Conservation (phyloP, 2,888 invertebrate genomes). For the Acleris cristana region DNA sequence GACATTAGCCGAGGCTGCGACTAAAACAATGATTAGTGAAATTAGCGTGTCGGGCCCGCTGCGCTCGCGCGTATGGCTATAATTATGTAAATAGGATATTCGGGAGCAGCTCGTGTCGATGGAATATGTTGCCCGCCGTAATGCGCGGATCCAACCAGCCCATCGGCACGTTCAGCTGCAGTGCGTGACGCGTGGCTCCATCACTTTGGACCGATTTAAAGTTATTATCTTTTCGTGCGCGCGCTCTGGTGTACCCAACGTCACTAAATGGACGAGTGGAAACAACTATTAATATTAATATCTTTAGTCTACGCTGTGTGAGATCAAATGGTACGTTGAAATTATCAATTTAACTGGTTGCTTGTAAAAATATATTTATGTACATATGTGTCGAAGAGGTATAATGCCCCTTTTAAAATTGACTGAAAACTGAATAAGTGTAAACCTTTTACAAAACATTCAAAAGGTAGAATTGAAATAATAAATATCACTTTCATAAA, state of each 20-base stretch:
- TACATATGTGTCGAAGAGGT: too few species aligned
- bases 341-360: background rate
- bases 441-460: slow-evolving; percentile 36
- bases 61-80: slow-evolving; percentile 51
- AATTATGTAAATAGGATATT: slow-evolving; percentile 69
- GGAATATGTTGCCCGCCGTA: slow-evolving; percentile 52
- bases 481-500: slow-evolving; percentile 60
- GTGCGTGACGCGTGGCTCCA: slow-evolving; percentile 41
- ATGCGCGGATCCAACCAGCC: slow-evolving; percentile 52
- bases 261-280: slow-evolving; percentile 30
- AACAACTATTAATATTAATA: slow-evolving; percentile 48
- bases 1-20: slow-evolving; percentile 43
- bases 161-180: slow-evolving; percentile 44
- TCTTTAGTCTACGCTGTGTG: slow-evolving; percentile 33
- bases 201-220: slow-evolving; percentile 42
- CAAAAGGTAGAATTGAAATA: slow-evolving; percentile 43
- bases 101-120: slow-evolving; percentile 53
- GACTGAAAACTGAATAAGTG: slow-evolving; percentile 6
- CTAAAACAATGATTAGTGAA: slow-evolving; percentile 63
- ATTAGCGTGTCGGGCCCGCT: slow-evolving; percentile 49
- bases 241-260: slow-evolving; percentile 20
- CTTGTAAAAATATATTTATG: too few species aligned
- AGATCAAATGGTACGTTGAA: slow-evolving; percentile 7
- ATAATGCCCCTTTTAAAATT: background rate
- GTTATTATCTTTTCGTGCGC: slow-evolving; percentile 41